Percentiles rank a stretch among this genome's conserved stretches.
Conservation (phyloP, 2,113 vertebrate genomes). For the Chauna torquata region DNA sequence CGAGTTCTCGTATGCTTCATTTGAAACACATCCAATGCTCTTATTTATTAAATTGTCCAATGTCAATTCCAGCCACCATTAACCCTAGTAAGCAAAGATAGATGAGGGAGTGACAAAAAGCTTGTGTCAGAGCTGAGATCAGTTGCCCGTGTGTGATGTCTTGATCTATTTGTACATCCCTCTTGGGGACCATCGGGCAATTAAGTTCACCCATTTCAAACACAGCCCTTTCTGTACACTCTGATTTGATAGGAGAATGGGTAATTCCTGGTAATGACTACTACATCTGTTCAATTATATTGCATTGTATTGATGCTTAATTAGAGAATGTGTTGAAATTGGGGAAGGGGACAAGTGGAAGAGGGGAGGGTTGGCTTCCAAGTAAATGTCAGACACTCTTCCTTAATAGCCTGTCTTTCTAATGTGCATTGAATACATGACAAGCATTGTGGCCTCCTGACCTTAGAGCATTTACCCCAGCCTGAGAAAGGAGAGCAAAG, state of each 20-base stretch:
- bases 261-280: conserved; percentile 77
- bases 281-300: conserved; percentile 80
- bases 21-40: conserved; percentile 38
- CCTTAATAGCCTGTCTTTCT: conserved; percentile 72
- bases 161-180: conserved; percentile 78
- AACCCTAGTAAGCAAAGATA: conserved; percentile 69
- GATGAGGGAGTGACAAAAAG: conserved; percentile 68
- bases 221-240: conserved; percentile 49
- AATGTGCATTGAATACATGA: conserved; percentile 55
- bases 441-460: conserved; percentile 60
- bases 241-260: conserved; percentile 73
- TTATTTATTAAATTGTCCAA: conserved; percentile 63
- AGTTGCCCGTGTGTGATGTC: conserved; percentile 66
- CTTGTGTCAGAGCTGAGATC: conserved; percentile 51
- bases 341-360: conserved; percentile 47
- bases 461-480: conserved; percentile 64
- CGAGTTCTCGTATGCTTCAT: conserved; percentile 46
- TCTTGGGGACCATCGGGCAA: conserved; percentile 72
- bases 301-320: conserved; percentile 78
- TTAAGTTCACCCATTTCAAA: conserved; percentile 75
- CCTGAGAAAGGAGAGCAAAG: conserved; percentile 38
- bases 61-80: conserved; percentile 27
- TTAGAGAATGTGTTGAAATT: conserved; percentile 72
- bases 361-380: conserved; percentile 13
- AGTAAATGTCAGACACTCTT: conserved; percentile 71